Base-by-base conservation (phyloP, 2,888 invertebrate species). In the Tenthredo notha region DNA sequence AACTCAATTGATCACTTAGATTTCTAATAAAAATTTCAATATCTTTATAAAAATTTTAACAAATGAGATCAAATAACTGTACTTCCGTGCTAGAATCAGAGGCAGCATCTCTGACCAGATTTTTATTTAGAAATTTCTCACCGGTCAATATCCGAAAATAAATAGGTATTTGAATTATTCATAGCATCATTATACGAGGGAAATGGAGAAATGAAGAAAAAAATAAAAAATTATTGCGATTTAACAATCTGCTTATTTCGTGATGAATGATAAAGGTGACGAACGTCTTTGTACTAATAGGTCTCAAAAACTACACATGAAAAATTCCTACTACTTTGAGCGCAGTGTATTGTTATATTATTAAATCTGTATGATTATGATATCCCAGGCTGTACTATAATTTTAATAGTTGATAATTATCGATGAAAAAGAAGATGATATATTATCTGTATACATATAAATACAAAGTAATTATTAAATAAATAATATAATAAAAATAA, bases 321-420 rank as follows among this genome's bases (percentile, higher is more conserved):
- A 33, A 67, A 67, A 65, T 83, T 83, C 29, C 67, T 67, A 67
- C 15, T 67, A 33, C 33, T 61, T 83, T 37, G 61, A 65, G 25
- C 21, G 83, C 83, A 70, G 67, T 70, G 43, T 80, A 90, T 90
- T 87, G 90, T 90, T 89, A 89, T 90, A 85, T 88, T 70, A 67
- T 89, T 90, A 90, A 90, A 88, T 90, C 90, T 89, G 80, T 85
- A 85, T 25, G 72, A 82, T 84, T 84, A 84, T 65, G 18, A 43
- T 74, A 50, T 61, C 25, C 40, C 90, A 91, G 92, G 91, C 91
- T 92, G 92, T 93, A 93, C 89, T 90, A 92, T 92, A 92, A 91
- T 92, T 92, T 92, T 91, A 91, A 91, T 92, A 90, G 90, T 89
- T 90, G 88, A 90, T 91, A 87, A 90, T 90, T 89, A 89, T 88